phyloP scores from a whole-genome alignment of 1,140 invertebrate species.

The Atta texana region DNA sequence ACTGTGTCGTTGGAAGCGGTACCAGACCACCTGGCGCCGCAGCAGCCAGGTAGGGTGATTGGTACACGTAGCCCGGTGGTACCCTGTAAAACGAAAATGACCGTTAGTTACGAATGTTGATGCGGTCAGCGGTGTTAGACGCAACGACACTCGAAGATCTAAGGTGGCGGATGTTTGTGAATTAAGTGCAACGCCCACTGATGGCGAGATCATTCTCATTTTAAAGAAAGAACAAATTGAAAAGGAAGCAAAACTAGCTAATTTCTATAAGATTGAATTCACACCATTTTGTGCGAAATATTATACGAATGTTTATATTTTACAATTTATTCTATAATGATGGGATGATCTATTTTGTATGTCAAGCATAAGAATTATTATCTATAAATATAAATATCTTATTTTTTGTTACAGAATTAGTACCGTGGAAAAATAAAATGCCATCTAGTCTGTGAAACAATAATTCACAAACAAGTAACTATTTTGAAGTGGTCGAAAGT shows the following conservation, averaged over 20 bases:
- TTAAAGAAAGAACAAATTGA: neutral
- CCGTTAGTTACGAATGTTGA: conserved; percentile 29
- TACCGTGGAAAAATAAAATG: neutral
- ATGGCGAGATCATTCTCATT: neutral
- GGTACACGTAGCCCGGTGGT: conserved; percentile 92
- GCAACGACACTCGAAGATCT: conserved; percentile 45
- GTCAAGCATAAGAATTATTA: neutral
- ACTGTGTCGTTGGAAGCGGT: conserved; percentile 88
- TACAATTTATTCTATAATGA: neutral
- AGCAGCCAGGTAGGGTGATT: conserved; percentile 89
- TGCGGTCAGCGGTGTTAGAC: neutral
- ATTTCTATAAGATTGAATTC: neutral
- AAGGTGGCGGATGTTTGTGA: conserved; percentile 54
- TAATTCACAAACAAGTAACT: conserved; percentile 49
- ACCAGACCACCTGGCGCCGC: conserved; percentile 88
- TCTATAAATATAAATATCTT: neutral
- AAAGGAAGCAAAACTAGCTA: neutral
- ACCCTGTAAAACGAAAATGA: conserved; percentile 87
- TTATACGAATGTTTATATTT: neutral
- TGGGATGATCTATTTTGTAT: neutral
- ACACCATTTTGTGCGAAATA: neutral
- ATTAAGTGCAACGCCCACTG: conserved; percentile 41
- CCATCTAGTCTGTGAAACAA: conserved; percentile 29
- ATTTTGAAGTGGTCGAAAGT: conserved; percentile 26
- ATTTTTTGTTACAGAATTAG: neutral